phyloP scores from a whole-genome alignment of 2,888 invertebrate genomes.

The Deilephila porcellus region DNA sequence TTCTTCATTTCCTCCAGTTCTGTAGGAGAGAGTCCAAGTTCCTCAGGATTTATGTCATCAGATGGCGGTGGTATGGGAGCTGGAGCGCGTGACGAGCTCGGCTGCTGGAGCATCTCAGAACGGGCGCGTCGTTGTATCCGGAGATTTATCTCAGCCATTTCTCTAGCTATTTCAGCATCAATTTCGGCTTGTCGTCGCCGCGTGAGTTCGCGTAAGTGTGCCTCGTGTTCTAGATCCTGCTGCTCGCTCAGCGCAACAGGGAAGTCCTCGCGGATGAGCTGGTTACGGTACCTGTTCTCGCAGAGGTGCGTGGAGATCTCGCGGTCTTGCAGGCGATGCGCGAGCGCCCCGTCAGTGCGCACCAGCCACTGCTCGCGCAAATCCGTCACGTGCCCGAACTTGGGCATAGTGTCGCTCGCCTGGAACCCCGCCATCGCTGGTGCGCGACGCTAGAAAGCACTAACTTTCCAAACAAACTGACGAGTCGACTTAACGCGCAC shows the following conservation, averaged over 20 bases:
- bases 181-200: slow-evolving; percentile 76
- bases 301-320: slow-evolving; percentile 80
- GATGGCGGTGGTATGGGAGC: slow-evolving; percentile 46
- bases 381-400: slow-evolving; percentile 78
- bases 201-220: slow-evolving; percentile 65
- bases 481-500: slow-evolving; percentile 42
- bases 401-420: slow-evolving; percentile 78
- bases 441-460: slow-evolving; percentile 51
- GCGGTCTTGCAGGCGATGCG: slow-evolving; percentile 78
- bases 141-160: slow-evolving; percentile 79
- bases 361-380: slow-evolving; percentile 81
- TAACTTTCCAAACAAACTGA: slow-evolving; percentile 48
- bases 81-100: slow-evolving; percentile 67
- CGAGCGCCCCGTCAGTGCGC: slow-evolving; percentile 77
- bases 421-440: slow-evolving; percentile 72
- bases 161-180: slow-evolving; percentile 77
- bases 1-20: slow-evolving; percentile 74
- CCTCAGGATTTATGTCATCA: slow-evolving; percentile 64
- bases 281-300: slow-evolving; percentile 78
- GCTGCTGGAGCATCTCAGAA: slow-evolving; percentile 62
- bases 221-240: slow-evolving; percentile 73
- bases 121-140: slow-evolving; percentile 69
- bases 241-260: slow-evolving; percentile 78
- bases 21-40: slow-evolving; percentile 69
- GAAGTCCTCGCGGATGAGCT: slow-evolving; percentile 80